Evolutionary conservation across 2,113 vertebrate genomes (phyloP).

Genomic region (Rattus rattus): DNA sequence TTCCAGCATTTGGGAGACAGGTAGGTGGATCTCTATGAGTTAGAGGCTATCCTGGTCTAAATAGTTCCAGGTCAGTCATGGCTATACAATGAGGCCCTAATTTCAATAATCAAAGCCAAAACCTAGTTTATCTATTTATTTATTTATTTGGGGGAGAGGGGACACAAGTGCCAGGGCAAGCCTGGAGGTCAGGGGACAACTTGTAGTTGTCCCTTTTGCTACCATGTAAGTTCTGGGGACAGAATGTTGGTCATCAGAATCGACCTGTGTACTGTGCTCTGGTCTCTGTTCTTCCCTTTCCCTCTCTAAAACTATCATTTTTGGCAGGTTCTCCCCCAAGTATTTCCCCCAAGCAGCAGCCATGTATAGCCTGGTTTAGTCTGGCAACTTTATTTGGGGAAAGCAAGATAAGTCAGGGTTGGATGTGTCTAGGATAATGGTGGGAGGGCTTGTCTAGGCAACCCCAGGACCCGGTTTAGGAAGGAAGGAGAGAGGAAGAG

Average conservation of each 20-base stretch:
- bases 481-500: too few species aligned
- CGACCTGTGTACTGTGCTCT: not conserved
- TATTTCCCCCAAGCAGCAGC: conserved; percentile 25
- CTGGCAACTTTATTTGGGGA: conserved; percentile 60
- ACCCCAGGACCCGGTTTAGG: not conserved
- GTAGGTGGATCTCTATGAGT: not conserved
- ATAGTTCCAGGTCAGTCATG: not conserved
- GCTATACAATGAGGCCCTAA: not conserved
- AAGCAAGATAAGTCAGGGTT: not conserved
- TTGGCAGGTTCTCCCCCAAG: not conserved
- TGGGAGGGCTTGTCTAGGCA: not conserved
- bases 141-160: not conserved
- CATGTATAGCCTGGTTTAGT: not conserved
- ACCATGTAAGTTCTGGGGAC: not conserved
- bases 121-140: not conserved
- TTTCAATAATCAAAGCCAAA: not conserved
- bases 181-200: not conserved
- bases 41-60: not conserved
- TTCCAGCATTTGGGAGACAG: not conserved
- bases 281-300: not conserved
- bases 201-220: not conserved
- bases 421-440: not conserved
- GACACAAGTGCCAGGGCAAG: not conserved
- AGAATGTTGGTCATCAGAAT: not conserved
- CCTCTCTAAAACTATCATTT: not conserved